Evolutionary conservation across 2,113 vertebrate species (phyloP).

Genomic region (Amazona guildingii): DNA sequence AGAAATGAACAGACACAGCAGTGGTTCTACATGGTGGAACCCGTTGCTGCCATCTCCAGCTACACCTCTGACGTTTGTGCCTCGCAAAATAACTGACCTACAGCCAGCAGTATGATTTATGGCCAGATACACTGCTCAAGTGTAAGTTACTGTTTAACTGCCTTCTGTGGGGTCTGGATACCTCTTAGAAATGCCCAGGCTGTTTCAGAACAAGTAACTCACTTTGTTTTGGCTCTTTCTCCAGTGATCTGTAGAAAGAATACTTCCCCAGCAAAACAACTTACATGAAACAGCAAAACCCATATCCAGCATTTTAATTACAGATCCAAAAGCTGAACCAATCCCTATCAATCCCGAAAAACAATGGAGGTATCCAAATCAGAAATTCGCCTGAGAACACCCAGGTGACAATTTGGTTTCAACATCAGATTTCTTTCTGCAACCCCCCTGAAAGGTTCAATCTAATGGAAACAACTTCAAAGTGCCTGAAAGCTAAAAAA

Average conservation of each 20-base stretch:
- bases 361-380: not conserved
- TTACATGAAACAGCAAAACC: not conserved
- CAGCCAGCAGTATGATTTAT: not conserved
- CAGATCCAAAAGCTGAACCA: not conserved
- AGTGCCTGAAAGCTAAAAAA: not conserved
- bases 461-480: not conserved
- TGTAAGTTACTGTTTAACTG: not conserved
- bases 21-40: not conserved
- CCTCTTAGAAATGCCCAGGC: not conserved
- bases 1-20: not conserved
- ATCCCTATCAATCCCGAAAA: not conserved
- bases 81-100: not conserved
- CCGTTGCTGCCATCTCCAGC: not conserved
- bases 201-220: not conserved
- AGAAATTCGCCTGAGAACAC: not conserved
- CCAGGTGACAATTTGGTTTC: not conserved
- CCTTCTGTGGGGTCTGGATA: rapidly evolving
- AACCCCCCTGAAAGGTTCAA: not conserved
- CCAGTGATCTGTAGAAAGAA: not conserved
- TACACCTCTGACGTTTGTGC: not conserved
- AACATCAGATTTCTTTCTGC: not conserved
- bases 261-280: not conserved
- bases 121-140: not conserved
- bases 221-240: not conserved
- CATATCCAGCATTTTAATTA: not conserved